Evolutionary conservation across 1,140 invertebrate species (phyloP).

Genomic region (Ceratosolen fusciceps): DNA sequence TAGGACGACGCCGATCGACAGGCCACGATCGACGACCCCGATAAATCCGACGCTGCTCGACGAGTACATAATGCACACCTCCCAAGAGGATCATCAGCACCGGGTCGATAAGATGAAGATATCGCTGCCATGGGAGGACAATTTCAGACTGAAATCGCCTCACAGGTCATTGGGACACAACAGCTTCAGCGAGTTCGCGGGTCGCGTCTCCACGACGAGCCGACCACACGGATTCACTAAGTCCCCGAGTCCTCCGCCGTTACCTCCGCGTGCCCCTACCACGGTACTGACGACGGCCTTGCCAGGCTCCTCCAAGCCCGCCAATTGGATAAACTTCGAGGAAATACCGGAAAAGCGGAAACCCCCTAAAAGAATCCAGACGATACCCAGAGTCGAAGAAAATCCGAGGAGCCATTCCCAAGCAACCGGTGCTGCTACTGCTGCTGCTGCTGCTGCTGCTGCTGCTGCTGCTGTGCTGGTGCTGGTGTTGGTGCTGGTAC

Average conservation of each 20-base stretch:
- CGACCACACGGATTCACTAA: constrained; percentile 39
- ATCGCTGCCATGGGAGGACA: constrained; percentile 77
- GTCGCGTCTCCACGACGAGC: constrained; percentile 51
- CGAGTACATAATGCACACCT: constrained; percentile 75
- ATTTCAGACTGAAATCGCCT: constrained; percentile 67
- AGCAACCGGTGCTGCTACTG: constrained; percentile 28
- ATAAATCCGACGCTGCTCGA: constrained; percentile 84
- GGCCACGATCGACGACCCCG: constrained; percentile 88
- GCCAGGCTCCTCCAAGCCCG: constrained; percentile 56
- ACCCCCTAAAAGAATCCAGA: constrained; percentile 84
- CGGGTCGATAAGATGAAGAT: constrained; percentile 79
- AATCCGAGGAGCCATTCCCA: constrained; percentile 55
- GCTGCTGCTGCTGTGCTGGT: no score
- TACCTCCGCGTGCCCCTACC: constrained; percentile 68
- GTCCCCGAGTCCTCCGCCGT: constrained; percentile 68
- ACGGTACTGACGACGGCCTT: constrained; percentile 14
- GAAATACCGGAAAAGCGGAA: constrained; percentile 86
- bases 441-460: no score
- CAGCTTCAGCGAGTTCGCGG: constrained; percentile 68
- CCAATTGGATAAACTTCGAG: constrained; percentile 88
- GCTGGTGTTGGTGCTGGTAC: no score
- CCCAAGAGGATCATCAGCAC: constrained; percentile 63
- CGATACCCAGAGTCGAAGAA: constrained; percentile 75
- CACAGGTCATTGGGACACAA: constrained; percentile 57
- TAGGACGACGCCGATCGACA: constrained; percentile 86